Base-by-base conservation (phyloP, 2,797 vertebrate species). In the Leptoclinus maculatus region DNA sequence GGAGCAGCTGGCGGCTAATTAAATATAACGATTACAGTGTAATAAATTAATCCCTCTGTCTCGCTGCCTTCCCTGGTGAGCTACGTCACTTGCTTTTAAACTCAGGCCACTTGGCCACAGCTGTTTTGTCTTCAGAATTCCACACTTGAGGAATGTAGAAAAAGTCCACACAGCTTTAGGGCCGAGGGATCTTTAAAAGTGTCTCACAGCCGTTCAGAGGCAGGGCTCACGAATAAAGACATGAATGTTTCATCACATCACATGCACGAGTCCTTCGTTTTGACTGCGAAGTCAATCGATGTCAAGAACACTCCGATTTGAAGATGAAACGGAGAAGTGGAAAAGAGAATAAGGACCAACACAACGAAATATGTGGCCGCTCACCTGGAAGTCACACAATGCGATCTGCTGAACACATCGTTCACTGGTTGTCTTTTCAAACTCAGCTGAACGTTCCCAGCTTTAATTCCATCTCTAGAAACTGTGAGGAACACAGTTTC, bases 41-140 rank as follows among this genome's bases (percentile, higher is more conserved):
- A 73, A 88, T 89, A 73, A 89, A 89, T 89, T 3, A 83, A 88
- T 89, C 89, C 71, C 71, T 85, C 76, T 76, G 34, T 82, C 59
- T 62, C 8, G 3, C 74, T 11, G 21, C 39, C 53, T 72, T 72
- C 82, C 83, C 81, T 2, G 11, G 34, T 56, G 43, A 56, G 69
- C 84, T 41, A 47, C 16, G 41, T 84, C 56, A 6, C 17, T 63
- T 12, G 21, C 45, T 66, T 86, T 88, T 74, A 65, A 86, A 83
- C 14, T 64, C 38, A 0, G 39, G 74, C 73, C 60, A 82, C 65
- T 11, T 10, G 17, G 29, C 6, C 41, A 8, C 54, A 19, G 9
- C 7, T 45, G 25, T 49, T 27, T 34, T 67, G 29, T 17, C 56
- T 49, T 34, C 21, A n/a, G 51, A 45, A 54, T 76, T 64, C 17